These are phyloP conservation scores for Plectrocnemia conspersa DNA, from an alignment of 1,140 invertebrate species.

Conservation along the genomic window DNA sequence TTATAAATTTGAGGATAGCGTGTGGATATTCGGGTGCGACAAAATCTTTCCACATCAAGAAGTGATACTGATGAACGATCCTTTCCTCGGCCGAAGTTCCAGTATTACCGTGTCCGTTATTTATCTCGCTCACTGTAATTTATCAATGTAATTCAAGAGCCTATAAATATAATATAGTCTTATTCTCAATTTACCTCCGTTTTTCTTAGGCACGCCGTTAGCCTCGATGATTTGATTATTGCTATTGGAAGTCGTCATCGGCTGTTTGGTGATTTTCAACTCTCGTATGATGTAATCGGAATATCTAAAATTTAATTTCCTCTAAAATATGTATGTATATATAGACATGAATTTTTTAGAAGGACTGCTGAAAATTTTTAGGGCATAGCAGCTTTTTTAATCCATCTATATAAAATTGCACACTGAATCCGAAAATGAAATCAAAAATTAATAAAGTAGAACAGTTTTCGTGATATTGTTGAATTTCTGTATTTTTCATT, in stretches of 20 bases:
- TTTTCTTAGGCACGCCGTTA: slow-evolving; percentile 42
- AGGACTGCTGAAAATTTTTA: too few relatives aligned
- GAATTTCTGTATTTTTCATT: too few relatives aligned
- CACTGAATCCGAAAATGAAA: too few relatives aligned
- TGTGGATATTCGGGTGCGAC: slow-evolving; percentile 88
- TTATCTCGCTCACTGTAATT: slow-evolving; percentile 18
- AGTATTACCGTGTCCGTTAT: slow-evolving; percentile 23
- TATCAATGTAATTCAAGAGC: neutral
- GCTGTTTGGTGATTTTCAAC: slow-evolving; percentile 58
- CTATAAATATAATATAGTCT: neutral
- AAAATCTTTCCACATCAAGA: slow-evolving; percentile 92
- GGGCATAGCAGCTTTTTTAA: too few relatives aligned
- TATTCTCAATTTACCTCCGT: slow-evolving; percentile 41
- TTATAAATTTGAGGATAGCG: slow-evolving; percentile 85
- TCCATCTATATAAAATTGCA: too few relatives aligned
- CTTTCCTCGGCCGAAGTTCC: slow-evolving; percentile 36
- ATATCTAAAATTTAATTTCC: slow-evolving; percentile 44
- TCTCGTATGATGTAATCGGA: slow-evolving; percentile 79
- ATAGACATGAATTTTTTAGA: neutral
- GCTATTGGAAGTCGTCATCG: slow-evolving; percentile 42
- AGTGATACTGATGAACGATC: slow-evolving; percentile 76
- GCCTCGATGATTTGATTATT: slow-evolving; percentile 49
- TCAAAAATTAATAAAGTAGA: too few relatives aligned
- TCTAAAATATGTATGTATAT: neutral
- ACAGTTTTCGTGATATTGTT: too few relatives aligned